Conservation (phyloP, 2,888 invertebrate species). For the Parthenolecanium corni region DNA sequence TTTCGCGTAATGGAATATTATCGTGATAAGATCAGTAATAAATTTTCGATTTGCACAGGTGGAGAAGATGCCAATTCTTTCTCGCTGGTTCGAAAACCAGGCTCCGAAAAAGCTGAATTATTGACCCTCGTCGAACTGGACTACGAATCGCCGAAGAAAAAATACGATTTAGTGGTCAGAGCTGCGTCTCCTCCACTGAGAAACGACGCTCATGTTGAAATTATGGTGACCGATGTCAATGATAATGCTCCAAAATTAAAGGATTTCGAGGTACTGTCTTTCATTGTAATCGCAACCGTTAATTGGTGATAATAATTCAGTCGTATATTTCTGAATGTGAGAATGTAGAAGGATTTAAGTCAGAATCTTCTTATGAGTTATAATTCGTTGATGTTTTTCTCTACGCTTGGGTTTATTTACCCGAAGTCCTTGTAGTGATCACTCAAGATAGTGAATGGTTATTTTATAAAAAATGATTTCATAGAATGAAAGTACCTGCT, state of each 20-base stretch:
- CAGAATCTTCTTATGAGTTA: no score
- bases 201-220: conserved; percentile 76
- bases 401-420: no score
- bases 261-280: conserved; percentile 52
- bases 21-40: neutral
- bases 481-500: no score
- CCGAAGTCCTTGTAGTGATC: no score
- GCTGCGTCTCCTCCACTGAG: conserved; percentile 84
- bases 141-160: conserved; percentile 87
- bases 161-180: conserved; percentile 74
- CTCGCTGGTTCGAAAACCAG: conserved; percentile 65
- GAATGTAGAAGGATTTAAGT: no score
- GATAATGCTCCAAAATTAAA: conserved; percentile 86
- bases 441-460: no score
- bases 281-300: neutral
- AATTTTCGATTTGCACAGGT: conserved; percentile 38
- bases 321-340: no score
- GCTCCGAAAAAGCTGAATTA: conserved; percentile 74
- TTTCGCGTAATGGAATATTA: neutral
- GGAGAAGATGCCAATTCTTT: conserved; percentile 84
- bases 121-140: conserved; percentile 80
- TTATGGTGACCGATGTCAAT: conserved; percentile 84
- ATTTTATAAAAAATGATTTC: no score
- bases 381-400: no score
- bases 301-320: neutral